Evolutionary conservation across 2,113 vertebrate species (phyloP).

Genomic region (Penelope pileata): DNA sequence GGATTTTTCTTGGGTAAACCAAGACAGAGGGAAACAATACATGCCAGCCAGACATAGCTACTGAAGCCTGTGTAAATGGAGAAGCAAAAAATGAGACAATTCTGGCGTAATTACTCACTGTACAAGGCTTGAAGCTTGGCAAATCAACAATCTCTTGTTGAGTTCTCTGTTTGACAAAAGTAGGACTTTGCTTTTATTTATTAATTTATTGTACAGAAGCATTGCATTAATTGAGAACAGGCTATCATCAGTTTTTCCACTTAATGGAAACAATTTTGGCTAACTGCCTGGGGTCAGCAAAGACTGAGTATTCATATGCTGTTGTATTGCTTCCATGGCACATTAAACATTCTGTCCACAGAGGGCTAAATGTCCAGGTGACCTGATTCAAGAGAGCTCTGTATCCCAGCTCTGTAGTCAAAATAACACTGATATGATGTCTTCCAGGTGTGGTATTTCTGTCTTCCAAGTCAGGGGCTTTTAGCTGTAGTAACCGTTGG

Average conservation of each 20-base stretch:
- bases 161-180: not conserved
- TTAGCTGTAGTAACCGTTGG: not conserved
- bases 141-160: not conserved
- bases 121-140: not conserved
- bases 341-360: not conserved
- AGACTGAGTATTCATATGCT: not conserved
- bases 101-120: not conserved
- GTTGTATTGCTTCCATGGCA: fast-evolving
- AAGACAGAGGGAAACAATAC: not conserved
- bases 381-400: not conserved
- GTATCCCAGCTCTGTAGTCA: not conserved
- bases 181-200: not conserved
- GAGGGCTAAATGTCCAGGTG: not conserved
- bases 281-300: not conserved
- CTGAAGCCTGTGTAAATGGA: not conserved
- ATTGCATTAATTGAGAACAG: not conserved
- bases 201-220: not conserved
- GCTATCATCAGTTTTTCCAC: not conserved
- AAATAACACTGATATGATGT: not conserved
- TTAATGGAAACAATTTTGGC: conserved; percentile 18
- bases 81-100: not conserved
- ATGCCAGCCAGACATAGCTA: not conserved
- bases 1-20: not conserved
- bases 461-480: not conserved
- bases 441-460: conserved; percentile 18